Evolutionary conservation across 2,888 invertebrate species (phyloP).

Genomic region (Metalampra italica): DNA sequence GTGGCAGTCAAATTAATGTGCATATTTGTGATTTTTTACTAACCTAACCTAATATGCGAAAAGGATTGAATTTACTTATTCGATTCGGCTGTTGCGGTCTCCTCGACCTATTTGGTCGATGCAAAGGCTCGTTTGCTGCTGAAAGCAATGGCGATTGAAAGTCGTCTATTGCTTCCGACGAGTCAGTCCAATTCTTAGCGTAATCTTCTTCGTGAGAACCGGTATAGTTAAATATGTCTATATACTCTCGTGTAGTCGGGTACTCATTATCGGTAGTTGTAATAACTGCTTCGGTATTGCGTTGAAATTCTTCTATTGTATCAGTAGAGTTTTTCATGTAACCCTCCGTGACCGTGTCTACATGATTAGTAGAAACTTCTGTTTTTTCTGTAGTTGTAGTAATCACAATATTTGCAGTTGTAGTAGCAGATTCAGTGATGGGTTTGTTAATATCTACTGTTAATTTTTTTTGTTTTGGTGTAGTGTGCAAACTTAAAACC

Average conservation of each 20-base stretch:
- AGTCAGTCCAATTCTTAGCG: conserved; percentile 25
- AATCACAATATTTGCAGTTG: background rate
- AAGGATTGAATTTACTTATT: conserved; percentile 66
- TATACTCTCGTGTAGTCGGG: background rate
- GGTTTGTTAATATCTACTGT: conserved; percentile 10
- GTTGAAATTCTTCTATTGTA: background rate
- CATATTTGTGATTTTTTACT: conserved; percentile 13
- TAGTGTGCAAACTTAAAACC: conserved; percentile 4
- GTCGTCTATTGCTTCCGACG: conserved; percentile 48
- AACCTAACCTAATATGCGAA: conserved; percentile 67
- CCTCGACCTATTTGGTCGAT: conserved; percentile 58
- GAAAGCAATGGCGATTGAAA: conserved; percentile 67
- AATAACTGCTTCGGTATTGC: background rate
- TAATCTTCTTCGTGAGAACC: conserved; percentile 9
- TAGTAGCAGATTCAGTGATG: background rate
- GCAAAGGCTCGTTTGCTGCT: conserved; percentile 62
- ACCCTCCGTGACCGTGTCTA: conserved; percentile 22
- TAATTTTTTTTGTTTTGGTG: conserved; percentile 11
- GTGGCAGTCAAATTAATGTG: conserved; percentile 39
- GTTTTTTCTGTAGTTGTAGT: conserved; percentile 5
- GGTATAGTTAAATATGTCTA: conserved; percentile 1
- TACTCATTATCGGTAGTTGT: background rate
- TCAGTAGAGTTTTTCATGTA: conserved; percentile 20
- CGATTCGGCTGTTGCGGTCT: conserved; percentile 55
- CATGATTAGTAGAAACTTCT: conserved; percentile 4